Conservation (phyloP, 1,140 invertebrate species). For the Pteromalus puparum region DNA sequence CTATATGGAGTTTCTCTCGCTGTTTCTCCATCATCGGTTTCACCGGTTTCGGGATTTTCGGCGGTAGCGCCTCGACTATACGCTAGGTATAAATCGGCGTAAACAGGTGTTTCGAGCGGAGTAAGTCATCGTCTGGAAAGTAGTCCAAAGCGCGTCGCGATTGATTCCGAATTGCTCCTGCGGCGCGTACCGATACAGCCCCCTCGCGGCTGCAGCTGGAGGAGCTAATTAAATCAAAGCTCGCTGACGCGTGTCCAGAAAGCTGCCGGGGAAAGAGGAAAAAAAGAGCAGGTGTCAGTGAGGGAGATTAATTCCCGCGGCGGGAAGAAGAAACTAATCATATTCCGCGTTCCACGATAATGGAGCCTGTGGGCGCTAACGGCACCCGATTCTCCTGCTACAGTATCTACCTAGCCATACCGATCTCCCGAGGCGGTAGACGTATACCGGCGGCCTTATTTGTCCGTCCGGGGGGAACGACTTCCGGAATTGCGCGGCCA, state of each 20-base stretch:
- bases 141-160: neutral
- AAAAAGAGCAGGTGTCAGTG: slow-evolving; percentile 7
- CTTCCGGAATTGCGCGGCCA: neutral
- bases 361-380: slow-evolving; percentile 69
- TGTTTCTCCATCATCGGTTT: neutral
- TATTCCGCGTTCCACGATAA: slow-evolving; percentile 73
- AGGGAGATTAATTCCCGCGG: slow-evolving; percentile 21
- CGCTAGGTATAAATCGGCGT: no score
- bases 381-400: slow-evolving; percentile 51
- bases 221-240: neutral
- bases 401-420: no score
- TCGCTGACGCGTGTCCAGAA: neutral
- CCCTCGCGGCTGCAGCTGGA: no score
- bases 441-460: neutral
- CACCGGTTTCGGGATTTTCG: neutral
- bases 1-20: neutral
- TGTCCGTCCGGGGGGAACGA: neutral
- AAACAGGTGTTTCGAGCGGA: neutral
- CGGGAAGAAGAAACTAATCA: slow-evolving; percentile 64
- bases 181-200: no score
- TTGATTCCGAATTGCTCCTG: no score
- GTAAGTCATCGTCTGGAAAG: neutral
- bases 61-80: neutral
- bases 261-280: neutral
- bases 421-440: neutral